Conservation (phyloP, 2,888 invertebrate species). For the Tanytarsus gracilentus region DNA sequence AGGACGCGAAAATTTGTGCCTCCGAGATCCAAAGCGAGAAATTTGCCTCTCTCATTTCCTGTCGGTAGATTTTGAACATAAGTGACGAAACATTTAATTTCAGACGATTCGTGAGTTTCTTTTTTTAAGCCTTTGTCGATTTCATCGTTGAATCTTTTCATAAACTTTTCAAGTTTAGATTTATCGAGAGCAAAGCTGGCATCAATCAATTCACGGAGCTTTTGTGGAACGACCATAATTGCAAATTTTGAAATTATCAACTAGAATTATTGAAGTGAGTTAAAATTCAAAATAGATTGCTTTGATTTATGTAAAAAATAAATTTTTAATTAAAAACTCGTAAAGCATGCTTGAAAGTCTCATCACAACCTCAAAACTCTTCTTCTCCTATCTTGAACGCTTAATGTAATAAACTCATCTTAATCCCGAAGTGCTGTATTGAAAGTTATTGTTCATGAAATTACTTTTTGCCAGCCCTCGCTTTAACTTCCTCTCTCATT, state of each 20-base stretch:
- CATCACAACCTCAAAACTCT: no score
- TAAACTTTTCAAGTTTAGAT: slow-evolving; percentile 67
- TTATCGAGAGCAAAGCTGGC: slow-evolving; percentile 36
- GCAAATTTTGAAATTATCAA: no score
- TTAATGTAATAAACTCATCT: no score
- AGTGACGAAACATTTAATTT: slow-evolving; percentile 90
- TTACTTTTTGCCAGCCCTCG: slow-evolving; percentile 1
- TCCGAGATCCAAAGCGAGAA: slow-evolving; percentile 61
- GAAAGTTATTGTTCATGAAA: slow-evolving; percentile 15
- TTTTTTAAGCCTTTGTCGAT: slow-evolving; percentile 71
- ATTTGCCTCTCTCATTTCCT: slow-evolving; percentile 64
- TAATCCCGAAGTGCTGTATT: no score
- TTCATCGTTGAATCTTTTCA: slow-evolving; percentile 64
- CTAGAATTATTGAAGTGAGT: no score
- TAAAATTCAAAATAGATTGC: no score
- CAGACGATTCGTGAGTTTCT: slow-evolving; percentile 64
- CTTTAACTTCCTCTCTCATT: background rate
- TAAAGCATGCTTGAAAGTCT: no score
- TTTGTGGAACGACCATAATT: background rate
- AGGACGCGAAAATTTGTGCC: slow-evolving; percentile 66
- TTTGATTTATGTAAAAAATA: no score
- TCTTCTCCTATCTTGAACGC: no score
- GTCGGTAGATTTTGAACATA: slow-evolving; percentile 93
- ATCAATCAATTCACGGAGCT: background rate
- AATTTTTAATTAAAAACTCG: no score